Percentiles rank a stretch among this genome's conserved stretches.
phyloP scores from a whole-genome alignment of 2,797 vertebrate species.

The Karalla daura region DNA sequence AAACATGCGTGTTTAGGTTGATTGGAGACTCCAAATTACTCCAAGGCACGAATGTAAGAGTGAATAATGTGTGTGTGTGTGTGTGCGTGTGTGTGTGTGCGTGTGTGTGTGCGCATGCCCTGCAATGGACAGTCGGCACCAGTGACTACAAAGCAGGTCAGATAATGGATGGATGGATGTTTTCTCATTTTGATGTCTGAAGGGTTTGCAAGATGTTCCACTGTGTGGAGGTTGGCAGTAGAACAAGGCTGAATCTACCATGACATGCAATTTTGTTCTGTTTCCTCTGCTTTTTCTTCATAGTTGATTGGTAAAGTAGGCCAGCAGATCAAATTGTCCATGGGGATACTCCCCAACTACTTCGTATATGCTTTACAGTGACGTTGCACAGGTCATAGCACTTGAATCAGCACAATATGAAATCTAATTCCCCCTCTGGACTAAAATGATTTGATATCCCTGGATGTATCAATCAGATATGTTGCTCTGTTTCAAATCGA shows the following conservation, averaged over 20 bases:
- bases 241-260: not conserved
- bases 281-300: not conserved
- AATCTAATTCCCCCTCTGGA: not conserved
- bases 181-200: not conserved
- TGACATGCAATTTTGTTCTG: not conserved
- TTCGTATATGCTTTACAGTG: not conserved
- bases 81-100: too few species aligned
- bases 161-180: too few species aligned
- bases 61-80: too few species aligned
- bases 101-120: too few species aligned
- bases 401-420: not conserved
- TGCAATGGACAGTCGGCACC: too few species aligned
- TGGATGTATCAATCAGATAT: not conserved
- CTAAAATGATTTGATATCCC: not conserved
- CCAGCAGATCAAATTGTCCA: not conserved
- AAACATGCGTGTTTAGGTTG: too few species aligned
- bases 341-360: not conserved
- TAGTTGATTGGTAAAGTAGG: not conserved
- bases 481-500: conserved; percentile 18
- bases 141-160: too few species aligned
- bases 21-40: too few species aligned
- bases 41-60: too few species aligned
- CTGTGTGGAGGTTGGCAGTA: too few species aligned
- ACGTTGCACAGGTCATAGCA: not conserved
- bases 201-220: not conserved